Base-by-base conservation (phyloP, 2,888 invertebrate species). In the Drosophila siamana region DNA sequence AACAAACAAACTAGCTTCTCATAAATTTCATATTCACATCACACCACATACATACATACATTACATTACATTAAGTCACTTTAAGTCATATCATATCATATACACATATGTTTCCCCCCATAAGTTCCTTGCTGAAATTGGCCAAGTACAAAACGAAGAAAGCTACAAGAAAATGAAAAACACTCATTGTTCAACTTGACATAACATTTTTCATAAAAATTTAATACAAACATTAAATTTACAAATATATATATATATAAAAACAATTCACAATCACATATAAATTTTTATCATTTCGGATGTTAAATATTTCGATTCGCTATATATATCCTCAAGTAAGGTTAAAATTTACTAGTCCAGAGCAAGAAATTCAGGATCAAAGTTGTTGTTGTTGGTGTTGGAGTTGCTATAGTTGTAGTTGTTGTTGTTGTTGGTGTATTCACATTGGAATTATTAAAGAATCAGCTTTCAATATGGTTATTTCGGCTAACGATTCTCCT, bases 201-300 rank as follows among this genome's bases (percentile, higher is more conserved):
- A 83, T 83, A 83, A 83, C 82, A 83, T 81, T 83, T 82, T 86
- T 83, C 83, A 83, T 83, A 83, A 81, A 83, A 83, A 86, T 83
- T 83, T 83, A 84, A 83, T 83, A 83, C 83, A 83, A 83, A 83
- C 87, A 83, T 83, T 86, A 86, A 83, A 81, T 83, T 86, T 84
- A 83, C 75, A 83, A 86, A 86, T 78, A 80, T 83, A 84, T 86
- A 82, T 81, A 75, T 74, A 73, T 74, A 73, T 73, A 73, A 80
- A 82, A 86, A 83, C 85, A 83, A 83, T 83, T 83, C 87, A 83
- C 83, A 83, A 83, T 83, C 83, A 83, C 83, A 83, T 83, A 83
- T 83, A 83, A 86, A 86, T 84, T 86, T 81, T 86, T 86, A 83
- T 83, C 85, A 80, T 82, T 78, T 71, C 69, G 74, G 80, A 83